Evolutionary conservation across 2,888 invertebrate species (phyloP), one percentile per base, ranked within the genome.

Genomic region (Sericinus montela): DNA sequence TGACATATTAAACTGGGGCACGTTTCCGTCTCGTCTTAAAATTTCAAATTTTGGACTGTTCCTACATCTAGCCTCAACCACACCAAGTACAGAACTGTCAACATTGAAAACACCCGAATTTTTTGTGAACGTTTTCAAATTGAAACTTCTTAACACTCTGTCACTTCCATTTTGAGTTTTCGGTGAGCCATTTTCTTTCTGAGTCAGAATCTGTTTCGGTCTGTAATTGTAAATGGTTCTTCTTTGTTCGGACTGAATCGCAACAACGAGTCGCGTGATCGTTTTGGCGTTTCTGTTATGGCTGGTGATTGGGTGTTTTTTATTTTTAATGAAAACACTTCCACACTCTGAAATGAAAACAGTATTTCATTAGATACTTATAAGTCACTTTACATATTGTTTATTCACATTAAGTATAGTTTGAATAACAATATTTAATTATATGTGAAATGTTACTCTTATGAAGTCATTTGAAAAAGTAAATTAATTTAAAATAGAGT

Each of bases 121-220:
- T 0, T 57, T 53, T 38, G 56, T 54, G 23, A 56, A 42, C 35
- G 47, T 38, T 50, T 63, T 71, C 9, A 59, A 23, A 39, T 62
- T 67, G 43, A 58, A 80, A 54, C 82, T 84, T 7, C 82, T 63
- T 2, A 85, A 56, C 0, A 81, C 72, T 54, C 81, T 56, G 44
- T 78, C 79, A 40, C 75, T 74, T 0, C 55, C 34, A 14, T 37
- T 52, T 0, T 46, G 41, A 44, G 50, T 49, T 3, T 8, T 46
- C 1, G 13, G 39, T 0, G 41, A 15, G n/a, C 19, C 38, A 9
- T 10, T 53, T 43, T 44, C 58, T 53, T 41, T 29, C 3, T 48
- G 45, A 9, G 59, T 28, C 16, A 61, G 1, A 23, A 42, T 60
- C n/a, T 54, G 54, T 41, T 56, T 54, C 9, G 60, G 35, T 13